A percentile compares a stretch with the other conserved stretches of the same genome.
phyloP scores from a whole-genome alignment of 1,140 invertebrate genomes.

The Amyelois transitella region DNA sequence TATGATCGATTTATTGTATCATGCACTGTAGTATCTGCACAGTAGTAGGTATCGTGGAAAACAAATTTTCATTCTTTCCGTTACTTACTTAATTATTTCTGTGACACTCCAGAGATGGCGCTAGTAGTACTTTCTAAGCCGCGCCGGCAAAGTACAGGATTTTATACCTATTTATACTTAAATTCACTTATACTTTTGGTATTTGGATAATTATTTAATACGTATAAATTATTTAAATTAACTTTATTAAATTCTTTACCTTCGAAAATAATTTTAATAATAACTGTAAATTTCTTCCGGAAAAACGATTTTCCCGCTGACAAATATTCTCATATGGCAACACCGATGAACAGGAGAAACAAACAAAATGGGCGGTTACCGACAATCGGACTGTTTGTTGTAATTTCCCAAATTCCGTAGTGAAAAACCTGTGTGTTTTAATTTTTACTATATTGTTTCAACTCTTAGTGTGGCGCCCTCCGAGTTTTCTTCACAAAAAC shows the following conservation, averaged over 20 bases:
- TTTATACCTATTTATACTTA: no score
- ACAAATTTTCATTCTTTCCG: neutral
- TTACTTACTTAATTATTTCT: neutral
- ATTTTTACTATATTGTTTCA: constrained; percentile 17
- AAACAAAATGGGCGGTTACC: constrained; percentile 45
- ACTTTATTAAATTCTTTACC: no score
- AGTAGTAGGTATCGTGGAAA: neutral
- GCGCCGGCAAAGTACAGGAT: no score
- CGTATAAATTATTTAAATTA: no score
- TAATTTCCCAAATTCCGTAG: constrained; percentile 29
- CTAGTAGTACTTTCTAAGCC: neutral
- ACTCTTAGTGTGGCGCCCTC: constrained; percentile 31
- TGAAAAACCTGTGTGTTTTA: constrained; percentile 21
- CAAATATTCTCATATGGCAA: neutral
- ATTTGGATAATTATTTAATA: no score
- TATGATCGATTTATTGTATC: neutral
- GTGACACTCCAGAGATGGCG: neutral
- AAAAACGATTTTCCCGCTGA: neutral
- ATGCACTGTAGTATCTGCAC: neutral
- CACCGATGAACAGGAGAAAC: constrained; percentile 17
- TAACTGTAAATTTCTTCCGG: no score
- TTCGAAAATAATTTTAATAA: no score
- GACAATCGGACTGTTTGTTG: constrained; percentile 19
- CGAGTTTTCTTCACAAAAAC: constrained; percentile 24
- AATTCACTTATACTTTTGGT: no score